Conservation (phyloP, 1,140 invertebrate species). For the Drosophila sechellia region DNA sequence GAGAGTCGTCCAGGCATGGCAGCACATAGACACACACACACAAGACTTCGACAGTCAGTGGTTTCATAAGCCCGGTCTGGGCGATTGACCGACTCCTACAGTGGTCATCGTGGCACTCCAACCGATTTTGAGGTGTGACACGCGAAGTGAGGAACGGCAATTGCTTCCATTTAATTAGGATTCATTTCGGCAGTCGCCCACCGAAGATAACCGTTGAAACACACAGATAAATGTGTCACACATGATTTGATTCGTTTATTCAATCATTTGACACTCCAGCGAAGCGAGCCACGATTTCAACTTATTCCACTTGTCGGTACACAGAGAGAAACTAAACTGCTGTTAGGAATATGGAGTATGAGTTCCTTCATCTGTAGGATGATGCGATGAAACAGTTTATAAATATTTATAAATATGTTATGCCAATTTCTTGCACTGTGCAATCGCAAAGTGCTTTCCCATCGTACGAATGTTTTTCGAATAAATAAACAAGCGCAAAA, state of each 20-base stretch:
- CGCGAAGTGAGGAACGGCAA: background rate
- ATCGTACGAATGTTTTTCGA: conserved; percentile 1
- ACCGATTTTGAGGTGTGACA: background rate
- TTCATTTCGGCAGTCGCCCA: background rate
- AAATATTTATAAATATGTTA: no score
- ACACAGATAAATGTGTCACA: conserved; percentile 9
- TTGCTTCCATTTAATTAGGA: background rate
- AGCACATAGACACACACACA: background rate
- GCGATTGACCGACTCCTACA: conserved; percentile 8
- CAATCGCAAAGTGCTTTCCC: conserved; percentile 11
- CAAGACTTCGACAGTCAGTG: conserved; percentile 1
- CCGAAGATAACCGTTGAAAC: conserved; percentile 14
- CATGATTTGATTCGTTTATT: conserved; percentile 37
- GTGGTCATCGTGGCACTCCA: conserved; percentile 6
- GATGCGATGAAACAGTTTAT: no score
- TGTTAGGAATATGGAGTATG: background rate
- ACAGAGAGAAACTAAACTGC: background rate
- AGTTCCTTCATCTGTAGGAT: no score
- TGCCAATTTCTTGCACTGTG: background rate
- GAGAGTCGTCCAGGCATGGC: background rate
- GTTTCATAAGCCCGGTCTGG: conserved; percentile 40
- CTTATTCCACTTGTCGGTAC: background rate
- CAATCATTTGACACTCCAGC: conserved; percentile 32
- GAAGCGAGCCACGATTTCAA: conserved; percentile 9
- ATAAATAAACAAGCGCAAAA: conserved; percentile 45